Evolutionary conservation across 2,797 vertebrate genomes (phyloP).

Genomic region (Macroramphosus scolopax): DNA sequence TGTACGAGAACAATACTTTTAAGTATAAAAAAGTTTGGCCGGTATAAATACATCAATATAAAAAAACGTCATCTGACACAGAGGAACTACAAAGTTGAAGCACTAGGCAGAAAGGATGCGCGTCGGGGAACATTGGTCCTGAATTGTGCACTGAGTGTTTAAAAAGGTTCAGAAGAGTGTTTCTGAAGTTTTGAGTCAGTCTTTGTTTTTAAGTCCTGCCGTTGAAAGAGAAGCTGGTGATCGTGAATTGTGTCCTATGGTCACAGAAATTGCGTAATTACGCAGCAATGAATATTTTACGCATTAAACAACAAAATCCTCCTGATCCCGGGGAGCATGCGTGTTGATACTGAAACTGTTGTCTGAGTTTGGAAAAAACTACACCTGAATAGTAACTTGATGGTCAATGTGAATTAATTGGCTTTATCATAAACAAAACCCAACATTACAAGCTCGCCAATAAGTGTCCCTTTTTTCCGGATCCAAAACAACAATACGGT

Average conservation of each 20-base stretch:
- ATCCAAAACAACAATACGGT: conserved; percentile 49
- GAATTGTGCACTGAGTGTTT: conserved; percentile 88
- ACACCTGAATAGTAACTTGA: conserved; percentile 74
- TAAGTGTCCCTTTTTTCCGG: conserved; percentile 39
- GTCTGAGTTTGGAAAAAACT: conserved; percentile 48
- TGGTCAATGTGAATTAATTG: conserved; percentile 65
- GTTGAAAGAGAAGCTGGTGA: conserved; percentile 99
- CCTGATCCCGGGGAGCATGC: conserved; percentile 66
- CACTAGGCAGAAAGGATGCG: conserved; percentile 81
- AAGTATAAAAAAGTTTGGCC: conserved; percentile 89
- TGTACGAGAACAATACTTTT: conserved; percentile 84
- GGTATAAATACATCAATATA: conserved; percentile 99
- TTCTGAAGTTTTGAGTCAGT: conserved; percentile 81
- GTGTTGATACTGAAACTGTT: conserved; percentile 60
- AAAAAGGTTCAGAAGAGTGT: conserved; percentile 87
- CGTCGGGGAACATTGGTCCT: conserved; percentile 91
- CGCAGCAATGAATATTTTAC: conserved; percentile 83
- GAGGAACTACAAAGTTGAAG: conserved; percentile 84
- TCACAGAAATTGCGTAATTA: conserved; percentile 83
- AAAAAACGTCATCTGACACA: conserved; percentile 94
- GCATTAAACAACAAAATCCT: conserved; percentile 68
- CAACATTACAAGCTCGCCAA: conserved; percentile 47
- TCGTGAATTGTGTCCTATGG: conserved; percentile 83
- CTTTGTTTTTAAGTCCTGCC: conserved; percentile 89
- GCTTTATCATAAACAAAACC: conserved; percentile 51